Evolutionary conservation across 2,888 invertebrate genomes (phyloP), one percentile per base, ranked within the genome.

Genomic region (Melieria picta): DNA sequence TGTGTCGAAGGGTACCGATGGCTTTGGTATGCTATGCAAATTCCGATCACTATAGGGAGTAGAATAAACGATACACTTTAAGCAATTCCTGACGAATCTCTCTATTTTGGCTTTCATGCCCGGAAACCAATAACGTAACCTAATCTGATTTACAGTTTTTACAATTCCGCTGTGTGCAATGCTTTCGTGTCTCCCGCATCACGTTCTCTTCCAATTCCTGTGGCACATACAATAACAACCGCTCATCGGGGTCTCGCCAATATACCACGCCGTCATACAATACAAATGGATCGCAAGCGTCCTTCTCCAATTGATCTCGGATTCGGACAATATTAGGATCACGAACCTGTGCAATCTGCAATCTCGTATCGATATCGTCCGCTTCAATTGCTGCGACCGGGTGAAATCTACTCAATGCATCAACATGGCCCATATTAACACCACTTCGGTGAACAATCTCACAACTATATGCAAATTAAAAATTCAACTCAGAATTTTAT

Each of bases 341-440:
- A n/a, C 58, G 30, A 43, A 16, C 47, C 13, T 65, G 61, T 30
- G 69, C 45, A 46, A 64, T 47, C 55, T 58, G 64, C 42, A 60
- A 48, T n/a, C 57, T 45, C 10, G 56, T 69, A 56, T 64, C 69
- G 30, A 60, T 65, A 7, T 71, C 71, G 4, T 61, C 42, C 13
- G 56, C 48, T 3, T 60, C 65, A 4, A 45, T 47, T 7, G 57
- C 13, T 11, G 47, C 65, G 7, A 64, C 60, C 10, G 43, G 30
- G 50, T 9, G 30, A 61, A 52, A 60, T 7, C 48, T 61, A 56
- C 73, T 72, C 7, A 76, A 55, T n/a, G 72, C 72, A 45, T 74
- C 74, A 11, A 75, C 75, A 58, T 75, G 74, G 0, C n/a, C 45
- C 69, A 72, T 74, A 0, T 50, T 30, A 3, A 30, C 45, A 6